phyloP scores from a whole-genome alignment of 2,888 invertebrate genomes.

The Clusia tigrina region DNA sequence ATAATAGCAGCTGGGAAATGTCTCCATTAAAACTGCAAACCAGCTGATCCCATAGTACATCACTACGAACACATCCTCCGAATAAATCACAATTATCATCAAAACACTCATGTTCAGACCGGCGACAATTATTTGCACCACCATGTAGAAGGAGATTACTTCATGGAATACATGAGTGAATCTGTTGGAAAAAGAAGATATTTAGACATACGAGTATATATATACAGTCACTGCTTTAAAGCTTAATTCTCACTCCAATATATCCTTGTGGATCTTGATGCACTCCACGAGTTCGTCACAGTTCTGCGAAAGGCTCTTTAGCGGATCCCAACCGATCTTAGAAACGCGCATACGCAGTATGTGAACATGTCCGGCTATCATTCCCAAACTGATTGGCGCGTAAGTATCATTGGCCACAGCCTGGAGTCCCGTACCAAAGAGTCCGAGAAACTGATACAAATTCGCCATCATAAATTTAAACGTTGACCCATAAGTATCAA shows the following conservation, averaged over 20 bases:
- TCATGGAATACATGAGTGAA: too few species aligned
- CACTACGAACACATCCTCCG: conserved; percentile 22
- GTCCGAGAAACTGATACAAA: conserved; percentile 35
- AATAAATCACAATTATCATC: conserved; percentile 32
- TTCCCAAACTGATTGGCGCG: conserved; percentile 30
- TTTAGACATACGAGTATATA: too few species aligned
- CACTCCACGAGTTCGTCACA: conserved; percentile 32
- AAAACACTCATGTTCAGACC: conserved; percentile 32
- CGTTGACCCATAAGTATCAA: conserved; percentile 22
- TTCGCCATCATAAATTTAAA: conserved; percentile 29
- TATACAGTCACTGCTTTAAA: too few species aligned
- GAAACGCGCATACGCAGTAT: conserved; percentile 33
- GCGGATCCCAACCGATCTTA: conserved; percentile 26
- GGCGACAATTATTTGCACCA: conserved; percentile 9
- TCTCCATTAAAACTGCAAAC: conserved; percentile 28
- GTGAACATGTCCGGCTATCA: conserved; percentile 36
- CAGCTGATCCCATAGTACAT: conserved; percentile 30
- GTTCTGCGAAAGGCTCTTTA: conserved; percentile 12
- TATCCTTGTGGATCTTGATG: conserved; percentile 35
- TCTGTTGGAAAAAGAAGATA: too few species aligned
- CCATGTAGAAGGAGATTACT: conserved; percentile 4
- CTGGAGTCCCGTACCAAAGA: conserved; percentile 29
- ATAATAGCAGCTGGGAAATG: conserved; percentile 36
- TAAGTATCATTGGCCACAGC: conserved; percentile 35
- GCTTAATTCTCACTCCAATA: conserved; percentile 36